These are phyloP conservation scores for Carpatolechia fugitivella DNA, from an alignment of 2,888 invertebrate species.

Conservation along the genomic window DNA sequence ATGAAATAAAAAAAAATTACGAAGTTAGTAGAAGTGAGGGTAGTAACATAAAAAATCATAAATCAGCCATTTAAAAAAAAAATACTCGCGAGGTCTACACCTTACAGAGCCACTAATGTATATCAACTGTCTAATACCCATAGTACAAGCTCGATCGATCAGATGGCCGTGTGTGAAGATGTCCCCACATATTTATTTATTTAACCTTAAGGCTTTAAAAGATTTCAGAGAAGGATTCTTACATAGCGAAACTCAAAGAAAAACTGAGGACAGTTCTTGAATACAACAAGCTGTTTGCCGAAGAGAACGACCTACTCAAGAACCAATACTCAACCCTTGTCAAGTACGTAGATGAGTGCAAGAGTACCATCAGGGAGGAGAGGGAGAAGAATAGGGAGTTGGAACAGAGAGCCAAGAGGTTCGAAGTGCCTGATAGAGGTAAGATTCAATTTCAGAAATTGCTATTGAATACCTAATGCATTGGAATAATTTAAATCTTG, in stretches of 20 bases:
- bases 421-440: constrained; percentile 66
- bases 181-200: too few relatives aligned
- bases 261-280: constrained; percentile 79
- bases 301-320: constrained; percentile 80
- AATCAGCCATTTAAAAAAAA: too few relatives aligned
- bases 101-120: too few relatives aligned
- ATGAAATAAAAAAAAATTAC: too few relatives aligned
- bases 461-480: too few relatives aligned
- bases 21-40: too few relatives aligned
- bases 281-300: constrained; percentile 80
- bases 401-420: constrained; percentile 59
- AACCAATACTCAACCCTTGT: constrained; percentile 69
- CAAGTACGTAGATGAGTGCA: constrained; percentile 74
- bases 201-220: constrained; percentile 30
- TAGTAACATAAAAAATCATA: too few relatives aligned
- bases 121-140: too few relatives aligned
- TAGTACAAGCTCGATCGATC: too few relatives aligned
- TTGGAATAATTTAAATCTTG: too few relatives aligned
- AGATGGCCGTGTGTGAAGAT: too few relatives aligned
- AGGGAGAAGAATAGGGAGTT: constrained; percentile 53
- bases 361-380: constrained; percentile 67
- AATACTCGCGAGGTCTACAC: too few relatives aligned
- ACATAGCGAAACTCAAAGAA: constrained; percentile 81
- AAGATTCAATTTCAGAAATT: neutral
- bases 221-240: constrained; percentile 80